These are phyloP conservation scores for Setophaga petechia DNA, from an alignment of 2,113 vertebrate genomes.

Conservation along the genomic window DNA sequence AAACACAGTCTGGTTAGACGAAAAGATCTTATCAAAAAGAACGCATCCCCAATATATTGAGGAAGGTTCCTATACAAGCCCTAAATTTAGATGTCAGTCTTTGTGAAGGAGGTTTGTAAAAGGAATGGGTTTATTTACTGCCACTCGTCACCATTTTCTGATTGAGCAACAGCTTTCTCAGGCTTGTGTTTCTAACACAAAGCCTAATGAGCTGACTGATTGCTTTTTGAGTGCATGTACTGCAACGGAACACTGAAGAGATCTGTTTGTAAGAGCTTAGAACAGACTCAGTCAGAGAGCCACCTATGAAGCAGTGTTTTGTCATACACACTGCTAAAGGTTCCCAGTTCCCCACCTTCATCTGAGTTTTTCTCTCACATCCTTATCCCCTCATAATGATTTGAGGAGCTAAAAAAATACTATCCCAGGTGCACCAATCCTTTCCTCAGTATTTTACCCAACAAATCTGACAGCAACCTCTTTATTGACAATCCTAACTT, in stretches of 20 bases:
- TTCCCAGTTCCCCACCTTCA: neutral
- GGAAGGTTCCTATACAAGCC: neutral
- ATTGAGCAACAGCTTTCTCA: neutral
- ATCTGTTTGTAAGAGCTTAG: neutral
- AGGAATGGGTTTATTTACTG: neutral
- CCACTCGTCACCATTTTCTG: neutral
- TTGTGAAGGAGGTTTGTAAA: neutral
- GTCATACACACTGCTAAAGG: neutral
- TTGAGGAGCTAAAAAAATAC: neutral
- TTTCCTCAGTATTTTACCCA: neutral
- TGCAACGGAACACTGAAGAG: neutral
- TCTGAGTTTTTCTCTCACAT: neutral
- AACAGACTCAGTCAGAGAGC: neutral
- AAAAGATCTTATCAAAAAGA: neutral
- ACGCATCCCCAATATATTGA: rapidly evolving
- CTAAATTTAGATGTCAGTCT: neutral
- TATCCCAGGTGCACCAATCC: neutral
- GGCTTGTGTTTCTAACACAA: neutral
- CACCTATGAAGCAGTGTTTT: neutral
- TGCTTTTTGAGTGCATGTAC: neutral
- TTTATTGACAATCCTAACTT: neutral
- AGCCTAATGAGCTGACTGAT: neutral
- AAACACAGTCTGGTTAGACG: neutral
- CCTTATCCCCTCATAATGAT: neutral
- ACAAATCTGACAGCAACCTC: neutral